phyloP scores from a whole-genome alignment of 2,113 vertebrate species.

The Sula dactylatra region DNA sequence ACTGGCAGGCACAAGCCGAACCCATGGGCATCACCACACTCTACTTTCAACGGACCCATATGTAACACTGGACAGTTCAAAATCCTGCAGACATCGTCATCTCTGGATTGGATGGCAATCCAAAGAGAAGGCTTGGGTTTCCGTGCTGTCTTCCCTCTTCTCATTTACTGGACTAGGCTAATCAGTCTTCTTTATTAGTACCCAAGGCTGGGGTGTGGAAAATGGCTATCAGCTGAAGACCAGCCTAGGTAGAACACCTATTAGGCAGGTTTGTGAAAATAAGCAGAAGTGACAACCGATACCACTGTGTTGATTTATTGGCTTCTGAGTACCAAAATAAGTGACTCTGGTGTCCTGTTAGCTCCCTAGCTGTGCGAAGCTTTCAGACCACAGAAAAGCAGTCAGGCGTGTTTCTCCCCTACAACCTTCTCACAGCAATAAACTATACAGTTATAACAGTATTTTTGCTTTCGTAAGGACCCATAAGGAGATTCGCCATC shows the following conservation, averaged over 20 bases:
- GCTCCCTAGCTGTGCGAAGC: background rate
- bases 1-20: background rate
- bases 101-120: background rate
- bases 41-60: background rate
- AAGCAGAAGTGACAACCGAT: background rate
- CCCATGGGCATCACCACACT: rapidly evolving
- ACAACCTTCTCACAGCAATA: background rate
- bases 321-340: background rate
- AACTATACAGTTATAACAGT: background rate
- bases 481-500: background rate
- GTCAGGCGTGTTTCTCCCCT: background rate
- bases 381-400: background rate
- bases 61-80: background rate
- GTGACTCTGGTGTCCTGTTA: background rate
- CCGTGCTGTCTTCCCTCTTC: background rate
- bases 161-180: background rate
- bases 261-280: background rate
- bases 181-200: background rate
- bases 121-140: background rate
- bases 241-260: background rate
- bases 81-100: background rate
- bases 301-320: background rate
- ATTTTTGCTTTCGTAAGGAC: background rate
- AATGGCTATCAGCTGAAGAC: background rate
- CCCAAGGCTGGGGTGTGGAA: background rate